Evolutionary conservation across 2,113 vertebrate genomes (phyloP).

Genomic region (Cygnus buccinator): DNA sequence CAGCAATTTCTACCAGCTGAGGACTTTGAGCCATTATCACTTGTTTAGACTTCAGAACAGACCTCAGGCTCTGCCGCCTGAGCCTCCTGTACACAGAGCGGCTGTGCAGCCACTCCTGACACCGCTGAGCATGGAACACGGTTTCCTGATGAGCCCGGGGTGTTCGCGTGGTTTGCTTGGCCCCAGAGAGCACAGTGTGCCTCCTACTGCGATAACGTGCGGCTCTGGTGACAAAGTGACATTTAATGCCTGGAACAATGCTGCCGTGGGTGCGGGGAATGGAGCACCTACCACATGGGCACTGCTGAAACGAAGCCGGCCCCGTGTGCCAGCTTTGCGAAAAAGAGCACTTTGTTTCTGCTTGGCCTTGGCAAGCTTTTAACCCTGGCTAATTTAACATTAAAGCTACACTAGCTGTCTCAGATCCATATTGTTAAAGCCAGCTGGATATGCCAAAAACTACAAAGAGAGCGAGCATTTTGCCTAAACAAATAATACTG

Average conservation of each 20-base stretch:
- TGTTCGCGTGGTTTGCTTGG: accelerated
- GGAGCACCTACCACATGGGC: slow-evolving; percentile 52
- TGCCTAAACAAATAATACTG: slow-evolving; percentile 73
- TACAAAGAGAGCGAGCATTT: slow-evolving; percentile 58
- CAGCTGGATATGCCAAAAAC: slow-evolving; percentile 69
- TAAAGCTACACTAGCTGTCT: slow-evolving; percentile 70
- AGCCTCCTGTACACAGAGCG: background rate
- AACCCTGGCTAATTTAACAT: slow-evolving; percentile 69
- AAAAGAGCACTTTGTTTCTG: slow-evolving; percentile 71
- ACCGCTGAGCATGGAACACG: background rate
- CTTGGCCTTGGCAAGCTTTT: slow-evolving; percentile 66
- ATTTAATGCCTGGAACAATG: background rate
- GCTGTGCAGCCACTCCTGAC: accelerated
- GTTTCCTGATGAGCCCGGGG: background rate
- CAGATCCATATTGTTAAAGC: slow-evolving; percentile 73
- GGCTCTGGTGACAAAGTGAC: background rate
- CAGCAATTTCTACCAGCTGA: slow-evolving; percentile 58
- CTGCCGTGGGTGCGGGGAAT: background rate
- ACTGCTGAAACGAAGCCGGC: slow-evolving; percentile 59
- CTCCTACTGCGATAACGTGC: accelerated
- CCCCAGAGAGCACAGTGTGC: accelerated
- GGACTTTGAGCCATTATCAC: slow-evolving; percentile 27
- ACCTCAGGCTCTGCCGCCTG: background rate
- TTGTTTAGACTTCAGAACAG: slow-evolving; percentile 12
- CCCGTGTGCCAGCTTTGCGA: slow-evolving; percentile 34